Conservation (phyloP, 2,888 invertebrate species). For the Lepidocyrtinus sp. region DNA sequence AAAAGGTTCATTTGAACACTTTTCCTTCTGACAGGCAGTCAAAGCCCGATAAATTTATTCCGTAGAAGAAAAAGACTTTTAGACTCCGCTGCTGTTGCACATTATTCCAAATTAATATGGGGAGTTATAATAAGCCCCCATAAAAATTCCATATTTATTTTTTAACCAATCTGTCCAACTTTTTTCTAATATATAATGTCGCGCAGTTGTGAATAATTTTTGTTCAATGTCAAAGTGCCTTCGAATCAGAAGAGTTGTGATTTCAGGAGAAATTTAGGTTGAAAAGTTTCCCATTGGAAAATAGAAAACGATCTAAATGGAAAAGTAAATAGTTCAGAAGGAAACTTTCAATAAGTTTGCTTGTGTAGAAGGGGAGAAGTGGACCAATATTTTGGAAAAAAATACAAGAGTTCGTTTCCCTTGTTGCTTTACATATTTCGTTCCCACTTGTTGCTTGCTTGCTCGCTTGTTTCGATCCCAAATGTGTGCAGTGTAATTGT, state of each 20-base stretch:
- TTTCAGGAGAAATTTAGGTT: too few relatives aligned
- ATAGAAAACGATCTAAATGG: too few relatives aligned
- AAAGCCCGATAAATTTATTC: conserved; percentile 64
- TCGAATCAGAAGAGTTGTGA: not conserved
- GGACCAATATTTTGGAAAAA: not conserved
- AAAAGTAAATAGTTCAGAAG: not conserved
- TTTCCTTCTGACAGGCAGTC: conserved; percentile 50
- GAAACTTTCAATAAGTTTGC: not conserved
- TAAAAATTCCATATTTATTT: not conserved
- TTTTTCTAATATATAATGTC: not conserved
- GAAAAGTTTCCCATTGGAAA: too few relatives aligned
- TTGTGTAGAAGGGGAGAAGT: not conserved
- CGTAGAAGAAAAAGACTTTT: conserved; percentile 43
- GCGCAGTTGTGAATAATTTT: not conserved
- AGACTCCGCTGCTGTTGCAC: not conserved
- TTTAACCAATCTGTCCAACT: not conserved
- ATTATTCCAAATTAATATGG: not conserved
- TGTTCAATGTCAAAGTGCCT: not conserved
- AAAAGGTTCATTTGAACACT: conserved; percentile 28
- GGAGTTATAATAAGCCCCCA: not conserved
- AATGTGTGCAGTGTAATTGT: not conserved
- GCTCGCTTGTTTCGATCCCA: too few relatives aligned
- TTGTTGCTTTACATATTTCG: too few relatives aligned
- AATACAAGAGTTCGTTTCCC: not conserved
- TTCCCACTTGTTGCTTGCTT: not conserved